Evolutionary conservation across 2,797 vertebrate species (phyloP), one percentile per base, ranked within the genome.

Genomic region (Salarias fasciatus): DNA sequence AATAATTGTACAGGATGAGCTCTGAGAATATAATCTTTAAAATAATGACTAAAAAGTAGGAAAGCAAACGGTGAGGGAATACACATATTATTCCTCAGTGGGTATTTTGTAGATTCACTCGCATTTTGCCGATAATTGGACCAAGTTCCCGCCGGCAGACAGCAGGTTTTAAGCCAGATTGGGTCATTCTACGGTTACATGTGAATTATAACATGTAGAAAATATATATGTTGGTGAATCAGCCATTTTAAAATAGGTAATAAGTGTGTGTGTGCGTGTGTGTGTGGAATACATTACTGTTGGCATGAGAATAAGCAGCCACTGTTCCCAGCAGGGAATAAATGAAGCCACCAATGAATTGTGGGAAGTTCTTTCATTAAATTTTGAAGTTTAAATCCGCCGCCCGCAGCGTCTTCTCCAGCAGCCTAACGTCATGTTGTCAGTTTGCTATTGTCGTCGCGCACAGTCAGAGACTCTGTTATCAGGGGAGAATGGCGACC

Each of bases 351-450:
- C 44, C 60, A 65, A 45, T 77, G 62, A 75, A 75, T n/a, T 87
- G 72, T 72, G 67, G 40, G 30, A 79, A 70, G 69, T 69, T 68
- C 59, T 89, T 89, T 83, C 82, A 86, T 78, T 77, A 77, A 78
- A 69, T 67, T n/a, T 18, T 83, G 77, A 81, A 85, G 80, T 82
- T 88, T 76, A 87, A 90, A 88, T 87, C 86, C 56, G 12, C 50
- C 13, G 62, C 73, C 79, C 67, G 69, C 63, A 3, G 68, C 49
- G 69, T 59, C 58, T 48, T 76, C 65, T 81, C 70, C 54, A 56
- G 36, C 43, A 1, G 79, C 71, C 78, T 62, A 69, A 68, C 48
- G 66, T 80, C 74, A 83, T 73, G 66, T 75, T 73, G 73, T 81
- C 83, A 81, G 51, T 69, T 64, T 73, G 54, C 76, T 72, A 81